A percentile compares a stretch with the other conserved stretches of the same genome.
phyloP scores from a whole-genome alignment of 2,113 vertebrate species.

The Carollia perspicillata region DNA sequence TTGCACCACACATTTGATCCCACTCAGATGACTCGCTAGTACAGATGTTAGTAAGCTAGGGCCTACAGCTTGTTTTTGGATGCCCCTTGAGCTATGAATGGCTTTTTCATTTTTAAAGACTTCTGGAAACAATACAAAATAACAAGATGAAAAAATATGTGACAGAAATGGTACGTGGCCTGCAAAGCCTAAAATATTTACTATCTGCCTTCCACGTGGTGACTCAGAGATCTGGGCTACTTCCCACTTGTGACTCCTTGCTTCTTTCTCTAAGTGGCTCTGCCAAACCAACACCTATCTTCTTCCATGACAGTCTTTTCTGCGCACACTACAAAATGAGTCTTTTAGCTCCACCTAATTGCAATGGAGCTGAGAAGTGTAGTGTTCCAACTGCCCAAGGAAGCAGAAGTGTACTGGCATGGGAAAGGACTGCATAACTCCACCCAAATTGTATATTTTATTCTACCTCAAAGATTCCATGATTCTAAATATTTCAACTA shows the following conservation, averaged over 20 bases:
- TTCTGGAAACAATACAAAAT: conserved; percentile 23
- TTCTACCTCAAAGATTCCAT: neutral
- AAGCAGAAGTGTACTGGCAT: neutral
- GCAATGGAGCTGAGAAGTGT: neutral
- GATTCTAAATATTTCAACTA: neutral
- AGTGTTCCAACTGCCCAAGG: neutral
- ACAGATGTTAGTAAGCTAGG: neutral
- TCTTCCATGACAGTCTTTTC: neutral
- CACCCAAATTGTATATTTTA: neutral
- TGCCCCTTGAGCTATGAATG: neutral
- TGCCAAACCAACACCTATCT: neutral
- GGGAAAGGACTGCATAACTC: neutral
- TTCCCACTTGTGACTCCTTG: neutral
- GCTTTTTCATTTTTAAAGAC: conserved; percentile 17
- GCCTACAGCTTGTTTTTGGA: neutral
- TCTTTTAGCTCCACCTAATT: neutral
- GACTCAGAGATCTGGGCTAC: neutral
- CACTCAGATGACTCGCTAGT: neutral
- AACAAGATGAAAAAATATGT: neutral
- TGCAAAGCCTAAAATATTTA: conserved; percentile 24
- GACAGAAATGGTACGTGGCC: neutral
- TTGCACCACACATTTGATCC: neutral
- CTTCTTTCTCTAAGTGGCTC: neutral
- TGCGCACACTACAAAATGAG: neutral
- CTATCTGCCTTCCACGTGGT: neutral